phyloP scores from a whole-genome alignment of 92 coral and sea anemone genomes.

The Heteractis magnifica region DNA sequence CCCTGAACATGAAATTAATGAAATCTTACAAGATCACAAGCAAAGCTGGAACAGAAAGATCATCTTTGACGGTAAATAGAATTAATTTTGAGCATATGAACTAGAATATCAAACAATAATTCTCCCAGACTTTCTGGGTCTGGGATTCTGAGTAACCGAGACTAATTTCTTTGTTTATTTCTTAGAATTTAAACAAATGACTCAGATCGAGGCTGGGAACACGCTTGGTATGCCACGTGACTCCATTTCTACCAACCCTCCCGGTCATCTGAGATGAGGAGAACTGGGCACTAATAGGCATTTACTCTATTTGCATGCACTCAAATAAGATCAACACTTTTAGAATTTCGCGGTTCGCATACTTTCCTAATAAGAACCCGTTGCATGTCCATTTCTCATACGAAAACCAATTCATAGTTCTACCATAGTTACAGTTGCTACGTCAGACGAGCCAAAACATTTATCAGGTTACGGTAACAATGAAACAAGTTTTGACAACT shows the following conservation, averaged over 20 bases:
- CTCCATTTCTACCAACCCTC: constrained; percentile 31
- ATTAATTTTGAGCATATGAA: not conserved
- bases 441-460: no score
- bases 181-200: constrained; percentile 46
- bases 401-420: no score
- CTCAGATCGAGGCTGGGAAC: constrained; percentile 50
- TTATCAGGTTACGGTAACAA: no score
- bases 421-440: no score
- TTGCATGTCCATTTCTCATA: no score
- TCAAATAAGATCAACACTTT: not conserved
- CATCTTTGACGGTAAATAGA: constrained; percentile 71
- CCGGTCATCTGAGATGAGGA: constrained; percentile 20
- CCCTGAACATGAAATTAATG: constrained; percentile 95
- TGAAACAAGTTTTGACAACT: no score
- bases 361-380: no score
- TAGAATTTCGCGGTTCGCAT: no score
- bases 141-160: no score
- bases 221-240: constrained; percentile 43
- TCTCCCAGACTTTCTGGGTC: no score
- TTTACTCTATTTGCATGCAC: not conserved
- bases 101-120: no score
- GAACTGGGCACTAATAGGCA: constrained; percentile 2
- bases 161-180: not conserved
- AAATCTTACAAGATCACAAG: constrained; percentile 84
- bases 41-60: constrained; percentile 93